These are phyloP conservation scores for Synanceia verrucosa DNA, from an alignment of 2,797 vertebrate genomes.

Conservation along the genomic window DNA sequence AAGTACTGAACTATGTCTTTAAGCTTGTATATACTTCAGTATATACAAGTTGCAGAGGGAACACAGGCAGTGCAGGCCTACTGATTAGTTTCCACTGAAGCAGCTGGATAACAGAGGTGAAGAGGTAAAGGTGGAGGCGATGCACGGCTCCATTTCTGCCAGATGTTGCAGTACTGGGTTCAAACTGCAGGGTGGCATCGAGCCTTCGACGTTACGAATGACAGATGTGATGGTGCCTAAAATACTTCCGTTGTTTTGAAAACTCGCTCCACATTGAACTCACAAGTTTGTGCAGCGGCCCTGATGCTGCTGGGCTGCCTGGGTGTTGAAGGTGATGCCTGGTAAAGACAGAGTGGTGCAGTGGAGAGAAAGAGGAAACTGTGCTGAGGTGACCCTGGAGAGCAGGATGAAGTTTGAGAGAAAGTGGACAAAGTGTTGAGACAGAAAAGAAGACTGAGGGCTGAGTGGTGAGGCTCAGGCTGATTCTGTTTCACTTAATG, in stretches of 20 bases:
- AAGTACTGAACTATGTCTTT: background rate
- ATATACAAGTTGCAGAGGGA: background rate
- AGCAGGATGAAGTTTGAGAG: conserved; percentile 20
- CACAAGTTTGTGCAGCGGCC: conserved; percentile 4
- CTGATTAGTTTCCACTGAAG: background rate
- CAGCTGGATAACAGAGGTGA: conserved; percentile 39
- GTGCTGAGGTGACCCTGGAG: conserved; percentile 22
- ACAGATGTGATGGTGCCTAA: conserved; percentile 44
- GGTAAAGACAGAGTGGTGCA: background rate
- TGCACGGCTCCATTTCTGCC: conserved; percentile 23
- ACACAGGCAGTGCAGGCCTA: background rate
- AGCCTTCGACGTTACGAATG: conserved; percentile 24
- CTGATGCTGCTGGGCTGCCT: conserved; percentile 6
- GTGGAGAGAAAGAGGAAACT: background rate
- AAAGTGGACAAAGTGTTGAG: conserved; percentile 40
- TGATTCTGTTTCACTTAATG: conserved; percentile 81
- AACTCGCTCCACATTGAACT: conserved; percentile 24
- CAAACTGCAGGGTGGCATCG: conserved; percentile 23
- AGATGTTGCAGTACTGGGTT: conserved; percentile 43
- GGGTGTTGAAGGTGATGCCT: conserved; percentile 24
- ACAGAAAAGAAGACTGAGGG: conserved; percentile 44
- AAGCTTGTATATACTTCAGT: background rate
- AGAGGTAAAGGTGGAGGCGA: conserved; percentile 37
- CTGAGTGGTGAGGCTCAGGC: conserved; percentile 57
- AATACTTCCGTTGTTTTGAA: conserved; percentile 55